phyloP scores from a whole-genome alignment of 53 echinoderm and acorn worm genomes.

The Patiria pectinifera region DNA sequence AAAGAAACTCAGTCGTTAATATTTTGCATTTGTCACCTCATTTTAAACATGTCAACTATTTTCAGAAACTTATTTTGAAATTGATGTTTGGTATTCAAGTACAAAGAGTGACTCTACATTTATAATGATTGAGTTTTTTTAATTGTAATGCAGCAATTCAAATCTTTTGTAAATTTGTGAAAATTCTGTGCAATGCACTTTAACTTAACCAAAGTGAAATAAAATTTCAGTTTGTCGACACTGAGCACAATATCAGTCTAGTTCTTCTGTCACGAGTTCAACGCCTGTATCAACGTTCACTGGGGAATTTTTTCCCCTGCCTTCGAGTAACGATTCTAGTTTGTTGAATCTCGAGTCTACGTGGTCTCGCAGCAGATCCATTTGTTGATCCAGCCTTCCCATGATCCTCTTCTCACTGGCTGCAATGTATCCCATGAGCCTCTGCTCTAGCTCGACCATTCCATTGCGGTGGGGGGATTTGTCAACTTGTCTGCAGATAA shows the following conservation, averaged over 20 bases:
- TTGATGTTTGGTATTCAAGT: no score
- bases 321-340: constrained; percentile 61
- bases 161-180: background rate
- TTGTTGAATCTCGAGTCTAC: constrained; percentile 82
- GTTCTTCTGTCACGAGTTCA: constrained; percentile 4
- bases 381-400: constrained; percentile 73
- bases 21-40: background rate
- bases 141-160: no score
- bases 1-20: no score
- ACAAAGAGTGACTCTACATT: no score
- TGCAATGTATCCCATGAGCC: constrained; percentile 66
- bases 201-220: background rate
- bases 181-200: background rate
- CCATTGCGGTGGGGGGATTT: background rate
- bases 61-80: background rate
- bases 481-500: constrained; percentile 34
- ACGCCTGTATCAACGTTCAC: background rate
- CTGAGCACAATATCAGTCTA: constrained; percentile 9
- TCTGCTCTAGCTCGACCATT: constrained; percentile 60
- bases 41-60: background rate
- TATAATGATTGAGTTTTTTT: no score
- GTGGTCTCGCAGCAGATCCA: constrained; percentile 72
- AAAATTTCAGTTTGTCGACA: background rate
- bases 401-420: constrained; percentile 80
- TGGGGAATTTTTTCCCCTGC: background rate